phyloP scores from a whole-genome alignment of 2,888 invertebrate species.

The Diaperis boleti region DNA sequence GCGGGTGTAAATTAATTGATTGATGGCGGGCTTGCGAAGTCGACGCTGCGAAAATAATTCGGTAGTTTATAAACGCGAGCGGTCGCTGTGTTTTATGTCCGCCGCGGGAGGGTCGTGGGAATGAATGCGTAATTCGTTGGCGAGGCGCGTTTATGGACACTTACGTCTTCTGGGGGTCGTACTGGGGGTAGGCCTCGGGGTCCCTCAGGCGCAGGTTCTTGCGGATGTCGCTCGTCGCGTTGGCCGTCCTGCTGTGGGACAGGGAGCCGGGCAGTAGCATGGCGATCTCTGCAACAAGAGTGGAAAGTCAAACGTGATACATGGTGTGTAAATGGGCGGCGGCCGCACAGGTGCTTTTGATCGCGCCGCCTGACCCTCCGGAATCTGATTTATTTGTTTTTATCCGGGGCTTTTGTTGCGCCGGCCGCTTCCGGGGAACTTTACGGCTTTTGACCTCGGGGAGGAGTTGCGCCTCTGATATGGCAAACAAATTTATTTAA shows the following conservation, averaged over 20 bases:
- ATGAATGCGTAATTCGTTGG: conserved; percentile 27
- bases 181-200: conserved; percentile 78
- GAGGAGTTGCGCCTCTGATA: too few species aligned
- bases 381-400: conserved; percentile 35
- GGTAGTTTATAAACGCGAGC: conserved; percentile 20
- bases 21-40: conserved; percentile 7
- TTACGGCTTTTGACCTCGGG: conserved; percentile 22
- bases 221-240: conserved; percentile 84
- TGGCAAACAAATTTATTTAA: too few species aligned
- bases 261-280: conserved; percentile 84
- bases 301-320: neutral
- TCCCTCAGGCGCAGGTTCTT: conserved; percentile 82
- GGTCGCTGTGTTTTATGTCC: conserved; percentile 23
- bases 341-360: conserved; percentile 33
- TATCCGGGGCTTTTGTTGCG: conserved; percentile 26
- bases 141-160: conserved; percentile 60
- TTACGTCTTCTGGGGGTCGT: conserved; percentile 79
- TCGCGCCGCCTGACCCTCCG: conserved; percentile 26
- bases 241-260: conserved; percentile 80
- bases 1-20: conserved; percentile 24
- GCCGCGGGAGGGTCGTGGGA: conserved; percentile 10
- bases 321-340: too few species aligned
- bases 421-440: conserved; percentile 11
- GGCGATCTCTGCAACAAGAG: conserved; percentile 77
- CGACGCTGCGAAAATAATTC: conserved; percentile 19